Evolutionary conservation across 2,113 vertebrate genomes (phyloP), one percentile per base, ranked within the genome.

Genomic region (Irena cyanogastra): DNA sequence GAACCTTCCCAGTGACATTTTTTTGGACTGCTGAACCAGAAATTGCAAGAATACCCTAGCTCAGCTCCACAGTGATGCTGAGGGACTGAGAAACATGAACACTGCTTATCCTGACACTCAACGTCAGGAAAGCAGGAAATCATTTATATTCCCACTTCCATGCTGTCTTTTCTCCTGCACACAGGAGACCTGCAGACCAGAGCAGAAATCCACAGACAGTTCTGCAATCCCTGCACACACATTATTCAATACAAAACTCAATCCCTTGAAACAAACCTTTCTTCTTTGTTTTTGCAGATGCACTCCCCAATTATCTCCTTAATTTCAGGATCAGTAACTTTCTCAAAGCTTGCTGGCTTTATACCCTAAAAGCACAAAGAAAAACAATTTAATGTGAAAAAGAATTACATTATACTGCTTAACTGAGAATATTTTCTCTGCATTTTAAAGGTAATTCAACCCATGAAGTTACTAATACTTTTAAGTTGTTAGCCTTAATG

Each of bases 291-390:
- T 97, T 99, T 99, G 97, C 99, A 99, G 97, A 99, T 99, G 83
- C 99, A 99, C 94, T 99, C 99, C 13, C 99, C 99, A 77, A 99
- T 99, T 96, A 99, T 99, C 97, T 99, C 99, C 94, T 99, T 99
- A 79, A 99, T 99, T 98, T 99, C 99, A 59, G 99, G 99, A 91
- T 99, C 99, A 3, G 98, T 98, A 85, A 99, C 99, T 97, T 99
- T 99, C 93, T 98, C 97, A 97, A 98, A 99, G 97, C 99, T 99
- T 95, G 99, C 99, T 75, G 99, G 99, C 97, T 99, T 99, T 96
- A 99, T 99, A 71, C 99, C 99, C 99, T 99, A 81, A 87, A 97
- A 95, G 17, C 10, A 83, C 0, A 71, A 35, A 93, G 54, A 74
- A 95, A 76, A 84, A 74, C 8, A 56, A 71, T 35, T 90, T 23